Percentiles rank a stretch among this genome's conserved stretches.
These are phyloP conservation scores for Harpalus rufipes DNA, from an alignment of 2,888 invertebrate genomes.

Conservation along the genomic window DNA sequence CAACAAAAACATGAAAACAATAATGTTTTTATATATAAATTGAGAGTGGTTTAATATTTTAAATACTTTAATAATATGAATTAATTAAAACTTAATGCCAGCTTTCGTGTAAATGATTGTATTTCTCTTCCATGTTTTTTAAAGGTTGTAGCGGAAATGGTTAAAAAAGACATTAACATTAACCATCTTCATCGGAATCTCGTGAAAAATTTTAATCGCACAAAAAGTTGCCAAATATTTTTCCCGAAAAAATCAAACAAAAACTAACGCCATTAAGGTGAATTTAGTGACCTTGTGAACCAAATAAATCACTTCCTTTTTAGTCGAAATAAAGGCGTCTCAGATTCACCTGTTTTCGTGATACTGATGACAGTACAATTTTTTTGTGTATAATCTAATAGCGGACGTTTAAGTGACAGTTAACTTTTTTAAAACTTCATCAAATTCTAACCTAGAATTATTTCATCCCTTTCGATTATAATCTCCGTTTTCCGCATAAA, in stretches of 20 bases:
- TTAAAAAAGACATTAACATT: neutral
- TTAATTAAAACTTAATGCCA: too few species aligned
- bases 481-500: conserved; percentile 27
- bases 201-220: conserved; percentile 33
- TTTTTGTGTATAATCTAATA: conserved; percentile 29
- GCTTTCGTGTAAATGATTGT: too few species aligned
- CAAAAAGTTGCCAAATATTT: conserved; percentile 26
- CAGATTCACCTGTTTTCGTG: conserved; percentile 15
- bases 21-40: too few species aligned
- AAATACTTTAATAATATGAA: too few species aligned
- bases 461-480: conserved; percentile 39
- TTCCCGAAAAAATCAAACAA: conserved; percentile 14
- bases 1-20: too few species aligned
- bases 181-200: neutral
- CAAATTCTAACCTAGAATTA: conserved; percentile 17
- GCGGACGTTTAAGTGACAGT: conserved; percentile 33
- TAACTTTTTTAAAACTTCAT: conserved; percentile 46
- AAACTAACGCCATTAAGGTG: conserved; percentile 31
- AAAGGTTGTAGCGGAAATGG: neutral
- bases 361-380: conserved; percentile 34
- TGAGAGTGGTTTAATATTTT: too few species aligned
- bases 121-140: too few species aligned
- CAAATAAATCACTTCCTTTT: conserved; percentile 49
- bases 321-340: conserved; percentile 9
- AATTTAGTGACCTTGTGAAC: conserved; percentile 21